These are phyloP conservation scores for Melopsittacus undulatus DNA, from an alignment of 2,797 vertebrate species.

Conservation along the genomic window DNA sequence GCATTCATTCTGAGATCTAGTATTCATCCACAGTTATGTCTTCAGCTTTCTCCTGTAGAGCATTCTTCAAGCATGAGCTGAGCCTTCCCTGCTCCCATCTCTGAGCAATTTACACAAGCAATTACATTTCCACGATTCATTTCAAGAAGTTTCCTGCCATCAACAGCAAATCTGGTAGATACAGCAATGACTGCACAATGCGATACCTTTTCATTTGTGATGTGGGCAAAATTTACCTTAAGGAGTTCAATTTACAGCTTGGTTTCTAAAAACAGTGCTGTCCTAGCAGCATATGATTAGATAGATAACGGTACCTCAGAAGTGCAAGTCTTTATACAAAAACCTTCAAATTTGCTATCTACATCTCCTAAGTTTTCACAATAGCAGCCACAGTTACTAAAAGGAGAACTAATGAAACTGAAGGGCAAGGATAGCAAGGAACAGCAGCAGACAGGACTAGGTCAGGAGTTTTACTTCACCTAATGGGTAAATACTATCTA, in stretches of 20 bases:
- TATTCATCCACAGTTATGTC: background rate
- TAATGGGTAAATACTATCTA: slow-evolving; percentile 11
- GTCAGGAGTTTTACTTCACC: background rate
- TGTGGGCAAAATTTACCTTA: background rate
- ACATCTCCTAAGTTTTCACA: background rate
- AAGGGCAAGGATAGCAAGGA: background rate
- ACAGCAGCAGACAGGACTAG: background rate
- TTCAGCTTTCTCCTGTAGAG: background rate
- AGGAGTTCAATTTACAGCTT: background rate
- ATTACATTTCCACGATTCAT: background rate
- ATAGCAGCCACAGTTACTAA: background rate
- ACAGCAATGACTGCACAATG: background rate
- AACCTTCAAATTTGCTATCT: background rate
- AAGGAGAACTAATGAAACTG: slow-evolving; percentile 10
- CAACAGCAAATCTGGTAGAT: background rate
- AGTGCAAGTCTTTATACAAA: background rate
- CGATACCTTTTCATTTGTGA: background rate
- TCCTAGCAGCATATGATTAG: background rate
- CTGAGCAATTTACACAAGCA: background rate
- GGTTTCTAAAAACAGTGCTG: background rate
- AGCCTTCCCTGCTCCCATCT: background rate
- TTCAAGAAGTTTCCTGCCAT: background rate
- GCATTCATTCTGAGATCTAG: background rate
- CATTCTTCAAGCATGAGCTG: background rate
- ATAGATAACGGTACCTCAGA: background rate